A percentile compares a stretch with the other conserved stretches of the same genome.
Conservation (phyloP, 2,888 invertebrate genomes). For the Alviniconcha strummeri region DNA sequence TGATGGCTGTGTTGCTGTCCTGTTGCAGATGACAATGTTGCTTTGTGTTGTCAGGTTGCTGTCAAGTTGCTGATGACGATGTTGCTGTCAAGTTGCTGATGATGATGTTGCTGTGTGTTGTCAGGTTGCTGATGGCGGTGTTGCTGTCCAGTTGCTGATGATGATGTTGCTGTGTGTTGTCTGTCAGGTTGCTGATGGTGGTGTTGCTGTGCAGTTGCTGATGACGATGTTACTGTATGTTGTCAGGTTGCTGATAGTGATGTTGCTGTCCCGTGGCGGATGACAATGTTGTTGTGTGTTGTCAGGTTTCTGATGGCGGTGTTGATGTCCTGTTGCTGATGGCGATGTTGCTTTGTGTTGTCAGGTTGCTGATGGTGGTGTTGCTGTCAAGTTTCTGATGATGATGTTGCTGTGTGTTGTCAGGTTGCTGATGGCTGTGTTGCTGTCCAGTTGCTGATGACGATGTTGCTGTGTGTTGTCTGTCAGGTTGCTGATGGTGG, state of each 20-base stretch:
- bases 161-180: too few species aligned
- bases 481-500: too few species aligned
- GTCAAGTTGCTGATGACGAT: neutral
- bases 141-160: too few species aligned
- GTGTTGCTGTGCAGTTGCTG: neutral
- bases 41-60: slow-evolving; percentile 78
- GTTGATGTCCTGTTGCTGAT: neutral
- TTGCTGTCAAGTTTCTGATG: too few species aligned
- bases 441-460: neutral
- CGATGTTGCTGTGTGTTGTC: neutral
- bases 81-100: slow-evolving; percentile 67
- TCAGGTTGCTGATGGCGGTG: slow-evolving; percentile 17
- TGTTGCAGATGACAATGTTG: too few species aligned
- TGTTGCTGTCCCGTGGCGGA: too few species aligned
- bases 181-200: neutral
- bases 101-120: neutral
- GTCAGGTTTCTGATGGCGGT: slow-evolving; percentile 18
- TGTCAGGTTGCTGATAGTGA: neutral
- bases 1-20: too few species aligned
- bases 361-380: too few species aligned
- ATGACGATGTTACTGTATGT: too few species aligned
- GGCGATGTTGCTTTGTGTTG: neutral
- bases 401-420: neutral
- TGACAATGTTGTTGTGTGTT: too few species aligned
- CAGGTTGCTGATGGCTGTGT: neutral